A percentile compares a stretch with the other conserved stretches of the same genome.
Evolutionary conservation across 2,113 vertebrate species (phyloP).

Genomic region (Stigmatopora argus): DNA sequence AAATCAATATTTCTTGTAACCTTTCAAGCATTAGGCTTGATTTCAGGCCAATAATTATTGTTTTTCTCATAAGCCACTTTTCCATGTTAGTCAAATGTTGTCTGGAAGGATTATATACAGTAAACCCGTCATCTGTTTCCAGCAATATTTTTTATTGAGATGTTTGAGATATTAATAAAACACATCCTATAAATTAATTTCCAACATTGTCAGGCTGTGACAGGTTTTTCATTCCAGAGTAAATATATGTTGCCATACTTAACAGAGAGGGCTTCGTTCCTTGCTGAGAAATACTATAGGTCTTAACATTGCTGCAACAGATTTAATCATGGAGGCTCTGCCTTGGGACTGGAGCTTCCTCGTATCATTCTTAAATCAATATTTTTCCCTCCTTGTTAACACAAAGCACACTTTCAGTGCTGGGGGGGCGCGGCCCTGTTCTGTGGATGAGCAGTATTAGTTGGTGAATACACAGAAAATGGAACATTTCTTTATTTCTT

Average conservation of each 20-base stretch:
- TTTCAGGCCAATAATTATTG: background rate
- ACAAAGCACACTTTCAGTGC: constrained; percentile 53
- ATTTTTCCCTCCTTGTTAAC: constrained; percentile 64
- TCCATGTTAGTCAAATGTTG: background rate
- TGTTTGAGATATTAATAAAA: background rate
- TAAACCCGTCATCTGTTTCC: background rate
- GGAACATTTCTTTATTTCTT: constrained; percentile 6
- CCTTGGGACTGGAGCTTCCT: constrained; percentile 62
- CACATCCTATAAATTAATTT: background rate
- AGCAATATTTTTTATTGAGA: background rate
- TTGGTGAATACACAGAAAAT: constrained; percentile 2
- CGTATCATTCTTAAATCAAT: constrained; percentile 76
- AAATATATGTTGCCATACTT: constrained; percentile 33
- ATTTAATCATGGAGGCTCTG: constrained; percentile 66
- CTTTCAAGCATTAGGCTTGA: background rate
- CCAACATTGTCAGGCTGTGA: background rate
- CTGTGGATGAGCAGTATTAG: constrained; percentile 17
- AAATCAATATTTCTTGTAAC: background rate
- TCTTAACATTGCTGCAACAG: constrained; percentile 39
- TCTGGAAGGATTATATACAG: background rate
- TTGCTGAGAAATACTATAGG: constrained; percentile 41
- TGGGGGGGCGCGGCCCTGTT: constrained; percentile 22
- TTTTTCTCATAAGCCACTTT: background rate
- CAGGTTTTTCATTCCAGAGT: constrained; percentile 3
- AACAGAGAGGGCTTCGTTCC: constrained; percentile 25